Base-by-base conservation (phyloP, 2,797 vertebrate species). In the Epinephelus coioides region DNA sequence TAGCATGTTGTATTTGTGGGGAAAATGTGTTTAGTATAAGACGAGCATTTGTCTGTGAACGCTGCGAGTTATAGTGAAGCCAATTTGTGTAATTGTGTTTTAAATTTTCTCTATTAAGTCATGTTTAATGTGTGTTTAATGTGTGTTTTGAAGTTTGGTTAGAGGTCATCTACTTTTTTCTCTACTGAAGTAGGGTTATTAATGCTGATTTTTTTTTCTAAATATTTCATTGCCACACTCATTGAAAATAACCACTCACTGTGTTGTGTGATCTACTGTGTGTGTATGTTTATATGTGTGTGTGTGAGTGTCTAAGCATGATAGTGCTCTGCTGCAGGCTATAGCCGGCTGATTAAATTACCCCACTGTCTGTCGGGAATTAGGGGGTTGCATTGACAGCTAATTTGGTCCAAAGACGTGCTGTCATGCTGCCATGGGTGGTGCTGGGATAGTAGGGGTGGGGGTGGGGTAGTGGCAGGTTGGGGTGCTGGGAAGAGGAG, bases 271-370 rank as follows among this genome's bases (percentile, higher is more conserved):
- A 49, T 1, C 1, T n/a, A 11, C 27, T 53, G 17, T 77, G 8
- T 23, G 23, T 61, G 6, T 25, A 9, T 55, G 23, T 30, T 14
- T n/a, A 6, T 50, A 6, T 30, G 27, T 46, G 57, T 68, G 64
- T 64, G 27, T 64, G 27, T 59, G 38, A 74, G 17, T 72, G 57
- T 81, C 15, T 69, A 15, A 49, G 56, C 49, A 74, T 80, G 56
- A 57, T 40, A 49, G 68, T 55, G 59, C 14, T 78, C 19, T 66
- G 82, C 86, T 90, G 76, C 63, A 83, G 85, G 84, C 82, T 64
- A 78, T 76, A 65, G 78, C 77, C 5, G 56, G 19, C 68, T 85
- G 87, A 92, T 94, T 91, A 84, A 93, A 93, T 94, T 92, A 93
- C 75, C 79, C 79, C 71, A 75, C 69, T 71, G 87, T 83, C 91